Evolutionary conservation across 1,140 invertebrate species (phyloP).

Genomic region (Sitodiplosis mosellana): DNA sequence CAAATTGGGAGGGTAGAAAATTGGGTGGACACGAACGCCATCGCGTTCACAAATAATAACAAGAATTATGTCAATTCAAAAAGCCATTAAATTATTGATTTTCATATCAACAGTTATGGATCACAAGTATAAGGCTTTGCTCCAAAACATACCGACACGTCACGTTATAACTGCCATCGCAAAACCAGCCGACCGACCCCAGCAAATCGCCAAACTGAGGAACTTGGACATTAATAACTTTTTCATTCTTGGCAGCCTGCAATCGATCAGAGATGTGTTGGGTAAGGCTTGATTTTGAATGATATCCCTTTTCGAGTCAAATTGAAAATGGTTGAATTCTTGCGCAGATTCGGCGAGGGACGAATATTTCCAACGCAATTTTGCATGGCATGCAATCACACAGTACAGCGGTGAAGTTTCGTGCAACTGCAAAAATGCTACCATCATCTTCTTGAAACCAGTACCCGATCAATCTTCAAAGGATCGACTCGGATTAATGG

Average conservation of each 20-base stretch:
- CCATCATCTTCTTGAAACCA: conserved; percentile 45
- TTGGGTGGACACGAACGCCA: too few species aligned
- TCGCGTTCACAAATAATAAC: not conserved
- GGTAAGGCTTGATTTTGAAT: conserved; percentile 12
- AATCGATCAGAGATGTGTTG: conserved; percentile 49
- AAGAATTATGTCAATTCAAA: not conserved
- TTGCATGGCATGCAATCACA: conserved; percentile 44
- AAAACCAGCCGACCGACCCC: conserved; percentile 31
- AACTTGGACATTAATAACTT: conserved; percentile 76
- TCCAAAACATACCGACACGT: conserved; percentile 70
- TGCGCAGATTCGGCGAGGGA: conserved; percentile 18
- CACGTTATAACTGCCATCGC: conserved; percentile 58
- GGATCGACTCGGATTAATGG: conserved; percentile 40
- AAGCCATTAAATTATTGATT: conserved; percentile 1
- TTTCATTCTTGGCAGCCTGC: conserved; percentile 55
- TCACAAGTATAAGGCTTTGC: conserved; percentile 75
- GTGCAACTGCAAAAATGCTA: conserved; percentile 47
- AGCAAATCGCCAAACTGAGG: conserved; percentile 48
- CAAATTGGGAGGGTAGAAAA: too few species aligned
- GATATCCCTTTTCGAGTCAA: not conserved
- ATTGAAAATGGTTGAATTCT: too few species aligned
- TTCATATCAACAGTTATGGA: conserved; percentile 49
- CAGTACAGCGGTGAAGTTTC: conserved; percentile 41
- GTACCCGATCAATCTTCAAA: conserved; percentile 35
- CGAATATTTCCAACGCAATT: conserved; percentile 28